These are phyloP conservation scores for Microplitis demolitor DNA, from an alignment of 1,140 invertebrate genomes.

Conservation along the genomic window DNA sequence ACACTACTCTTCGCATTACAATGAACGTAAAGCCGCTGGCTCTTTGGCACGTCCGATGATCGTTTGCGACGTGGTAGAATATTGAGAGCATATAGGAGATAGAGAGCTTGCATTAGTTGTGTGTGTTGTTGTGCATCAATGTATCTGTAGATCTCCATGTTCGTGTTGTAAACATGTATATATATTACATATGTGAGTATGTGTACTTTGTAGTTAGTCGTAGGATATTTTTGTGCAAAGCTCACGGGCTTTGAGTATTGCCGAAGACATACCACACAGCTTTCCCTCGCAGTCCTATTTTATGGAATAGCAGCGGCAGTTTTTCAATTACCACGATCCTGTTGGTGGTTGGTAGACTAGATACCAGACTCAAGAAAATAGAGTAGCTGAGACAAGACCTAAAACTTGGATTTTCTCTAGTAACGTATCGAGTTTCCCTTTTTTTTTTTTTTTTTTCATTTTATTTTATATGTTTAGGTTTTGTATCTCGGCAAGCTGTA, in stretches of 20 bases:
- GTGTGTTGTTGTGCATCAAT: neutral
- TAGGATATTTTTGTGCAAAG: constrained; percentile 41
- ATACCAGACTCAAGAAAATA: too few species aligned
- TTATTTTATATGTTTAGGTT: neutral
- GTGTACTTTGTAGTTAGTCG: constrained; percentile 25
- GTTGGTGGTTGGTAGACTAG: neutral
- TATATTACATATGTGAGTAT: neutral
- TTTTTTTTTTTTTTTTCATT: neutral
- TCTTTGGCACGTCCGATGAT: constrained; percentile 6
- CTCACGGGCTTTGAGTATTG: constrained; percentile 27
- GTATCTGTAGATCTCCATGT: neutral
- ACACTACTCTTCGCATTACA: neutral
- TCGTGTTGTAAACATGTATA: neutral
- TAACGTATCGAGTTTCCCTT: neutral
- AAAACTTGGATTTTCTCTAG: neutral
- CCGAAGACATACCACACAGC: constrained; percentile 36
- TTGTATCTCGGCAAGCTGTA: neutral
- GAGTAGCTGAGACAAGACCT: neutral
- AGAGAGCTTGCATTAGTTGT: neutral
- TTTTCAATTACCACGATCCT: constrained; percentile 43
- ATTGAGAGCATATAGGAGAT: constrained; percentile 12
- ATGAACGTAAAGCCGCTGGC: constrained; percentile 9
- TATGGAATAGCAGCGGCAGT: constrained; percentile 37
- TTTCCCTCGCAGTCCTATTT: constrained; percentile 38
- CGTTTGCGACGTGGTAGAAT: neutral